These are phyloP conservation scores for Boulengeromyrus knoepffleri DNA, from an alignment of 2,113 vertebrate genomes.

Conservation along the genomic window DNA sequence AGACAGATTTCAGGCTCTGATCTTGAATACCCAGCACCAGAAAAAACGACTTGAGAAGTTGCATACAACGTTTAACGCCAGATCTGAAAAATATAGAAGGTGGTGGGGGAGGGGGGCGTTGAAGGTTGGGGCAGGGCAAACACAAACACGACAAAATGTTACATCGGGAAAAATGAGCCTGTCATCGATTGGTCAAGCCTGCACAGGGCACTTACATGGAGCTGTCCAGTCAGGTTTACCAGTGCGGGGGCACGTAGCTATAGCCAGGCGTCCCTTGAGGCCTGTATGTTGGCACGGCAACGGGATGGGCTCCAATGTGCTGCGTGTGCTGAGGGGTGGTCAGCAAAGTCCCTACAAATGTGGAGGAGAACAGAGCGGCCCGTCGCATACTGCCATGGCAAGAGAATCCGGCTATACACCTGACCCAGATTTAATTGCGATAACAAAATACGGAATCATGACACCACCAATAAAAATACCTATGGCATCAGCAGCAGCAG, in stretches of 20 bases:
- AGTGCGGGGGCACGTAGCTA: conserved; percentile 98
- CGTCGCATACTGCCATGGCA: background rate
- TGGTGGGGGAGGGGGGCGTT: background rate
- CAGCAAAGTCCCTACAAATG: conserved; percentile 81
- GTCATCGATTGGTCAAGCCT: background rate
- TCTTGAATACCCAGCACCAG: conserved; percentile 71
- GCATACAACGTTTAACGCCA: conserved; percentile 93
- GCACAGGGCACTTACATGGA: conserved; percentile 66
- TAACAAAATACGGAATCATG: background rate
- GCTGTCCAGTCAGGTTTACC: conserved; percentile 74
- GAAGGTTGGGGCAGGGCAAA: background rate
- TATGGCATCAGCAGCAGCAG: background rate
- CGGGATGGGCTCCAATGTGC: conserved; percentile 83
- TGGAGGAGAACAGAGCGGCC: background rate
- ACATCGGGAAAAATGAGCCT: background rate
- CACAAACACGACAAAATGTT: background rate
- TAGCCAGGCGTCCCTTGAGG: conserved; percentile 95
- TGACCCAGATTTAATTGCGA: background rate
- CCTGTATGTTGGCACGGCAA: conserved; percentile 97
- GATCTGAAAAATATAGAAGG: conserved; percentile 64
- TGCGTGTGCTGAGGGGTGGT: conserved; percentile 91
- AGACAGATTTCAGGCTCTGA: conserved; percentile 78
- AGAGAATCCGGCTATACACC: too few species aligned
- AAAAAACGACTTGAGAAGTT: conserved; percentile 91
- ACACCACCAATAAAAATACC: background rate